Conservation (phyloP, 2,888 invertebrate genomes). For the Eupeodes latifasciatus region DNA sequence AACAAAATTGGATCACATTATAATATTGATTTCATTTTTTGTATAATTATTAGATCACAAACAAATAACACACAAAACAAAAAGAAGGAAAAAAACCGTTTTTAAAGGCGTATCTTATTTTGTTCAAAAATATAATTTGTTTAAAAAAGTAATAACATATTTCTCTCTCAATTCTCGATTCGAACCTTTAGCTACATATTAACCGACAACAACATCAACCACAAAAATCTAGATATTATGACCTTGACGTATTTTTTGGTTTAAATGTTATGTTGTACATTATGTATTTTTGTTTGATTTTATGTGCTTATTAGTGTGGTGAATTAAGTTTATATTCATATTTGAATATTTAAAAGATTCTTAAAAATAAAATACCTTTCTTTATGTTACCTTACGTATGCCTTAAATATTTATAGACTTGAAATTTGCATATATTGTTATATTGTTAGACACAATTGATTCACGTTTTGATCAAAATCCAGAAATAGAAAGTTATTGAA, state of each 20-base stretch:
- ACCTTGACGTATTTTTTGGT: conserved; percentile 30
- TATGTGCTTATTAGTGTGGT: conserved; percentile 23
- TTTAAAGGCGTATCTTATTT: conserved; percentile 16
- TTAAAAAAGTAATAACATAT: conserved; percentile 18
- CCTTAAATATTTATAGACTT: not conserved
- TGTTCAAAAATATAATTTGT: conserved; percentile 8
- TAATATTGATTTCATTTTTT: conserved; percentile 7
- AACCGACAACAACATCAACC: not conserved
- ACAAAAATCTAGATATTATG: not conserved
- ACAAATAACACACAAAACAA: too few relatives aligned
- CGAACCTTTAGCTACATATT: conserved; percentile 16
- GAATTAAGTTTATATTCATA: conserved; percentile 22
- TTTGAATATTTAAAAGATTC: not conserved
- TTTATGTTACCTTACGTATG: not conserved
- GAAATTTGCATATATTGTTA: not conserved
- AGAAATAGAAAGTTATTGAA: conserved; percentile 52
- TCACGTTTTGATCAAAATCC: conserved; percentile 5
- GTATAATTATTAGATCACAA: conserved; percentile 2
- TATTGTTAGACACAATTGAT: not conserved
- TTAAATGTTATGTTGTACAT: not conserved
- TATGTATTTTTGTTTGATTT: not conserved
- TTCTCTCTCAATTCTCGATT: not conserved
- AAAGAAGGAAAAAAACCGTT: not conserved
- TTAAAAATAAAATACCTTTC: not conserved
- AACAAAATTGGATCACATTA: not conserved